Evolutionary conservation across 2,888 invertebrate genomes (phyloP), one percentile per base, ranked within the genome.

Genomic region (Drosophila meridiana): DNA sequence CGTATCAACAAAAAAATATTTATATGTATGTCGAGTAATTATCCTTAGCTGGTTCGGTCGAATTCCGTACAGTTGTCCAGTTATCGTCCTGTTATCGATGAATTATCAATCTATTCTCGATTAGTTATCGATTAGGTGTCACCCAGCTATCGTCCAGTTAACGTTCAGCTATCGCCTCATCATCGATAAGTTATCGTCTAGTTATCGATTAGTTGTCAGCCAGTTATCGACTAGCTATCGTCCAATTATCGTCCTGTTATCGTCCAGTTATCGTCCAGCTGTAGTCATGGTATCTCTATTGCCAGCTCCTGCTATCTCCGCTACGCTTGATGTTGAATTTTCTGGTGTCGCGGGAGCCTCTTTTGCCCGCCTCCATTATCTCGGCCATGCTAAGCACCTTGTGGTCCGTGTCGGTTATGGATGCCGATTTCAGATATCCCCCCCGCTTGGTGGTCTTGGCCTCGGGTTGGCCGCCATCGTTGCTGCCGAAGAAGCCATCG

Each of bases 401-500:
- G 13, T 8, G 26, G 0, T 3, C 61, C 40, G 32, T 2, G 5
- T 60, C 60, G 14, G 32, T 4, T 40, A 32, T 50, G 0, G 40
- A 40, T 2, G 40, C 0, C 5, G 48, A 0, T 1, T 30, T 32
- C 26, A 14, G 3, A 1, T 9, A 20, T 2, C 50, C 4, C n/a
- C 2, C 4, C 0, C 9, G 0, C 11, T 13, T 56, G 40, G 3
- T 28, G 6, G 40, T 8, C 48, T 42, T 36, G 28, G 20, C 13
- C 4, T 50, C 40, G 5, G 38, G 5, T 1, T 7, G 2, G n/a
- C 6, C 28, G 47, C 2, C 30, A 0, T 48, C 50, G 40, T 5
- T 28, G 7, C 56, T 65, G 7, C 64, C 91, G 82, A 97, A 97
- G 93, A 97, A 97, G 50, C 96, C 96, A 69, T 96, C 95, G 92